Evolutionary conservation across 2,888 invertebrate species (phyloP), one percentile per base, ranked within the genome.

Genomic region (Griposia aprilina): DNA sequence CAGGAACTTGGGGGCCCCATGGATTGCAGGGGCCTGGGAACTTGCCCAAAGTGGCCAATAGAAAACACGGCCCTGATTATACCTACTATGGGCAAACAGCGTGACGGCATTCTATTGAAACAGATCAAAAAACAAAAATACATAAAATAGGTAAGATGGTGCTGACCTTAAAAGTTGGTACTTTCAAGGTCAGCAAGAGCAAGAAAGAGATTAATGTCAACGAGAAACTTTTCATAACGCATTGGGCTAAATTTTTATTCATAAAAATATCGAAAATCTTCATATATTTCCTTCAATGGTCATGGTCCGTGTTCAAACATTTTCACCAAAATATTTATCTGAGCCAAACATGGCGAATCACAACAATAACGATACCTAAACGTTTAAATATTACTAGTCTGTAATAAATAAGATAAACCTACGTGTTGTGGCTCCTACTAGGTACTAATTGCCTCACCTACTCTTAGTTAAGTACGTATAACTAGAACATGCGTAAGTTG

Each of bases 401-500:
- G 73, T 75, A 77, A 59, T 80, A 52, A 75, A 73, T 76, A 60
- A 73, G 67, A 69, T 65, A 74, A 76, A 52, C 41, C 69, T 87
- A 83, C 69, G 59, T 67, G 57, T 82, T 62, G 62, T 79, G 75
- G 76, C 57, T 62, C 60, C 73, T 86, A 82, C 60, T 76, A 76
- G 69, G 55, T 83, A 78, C 74, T 85, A 81, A 77, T 78, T 74
- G 76, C 68, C 67, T 76, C 11, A 78, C 80, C 76, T 74, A 73
- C 23, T 26, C 30, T 66, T 68, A 70, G 71, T 78, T 82, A 72
- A 69, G 65, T 76, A 81, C 30, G 60, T 82, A 80, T 74, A 78
- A 71, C 76, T 87, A 87, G 57, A 81, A 87, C 86, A 86, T 86
- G 83, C 80, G 52, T 76, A 73, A 78, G 57, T 86, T 83, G 82